Evolutionary conservation across 2,888 invertebrate genomes (phyloP).

Genomic region (Brassicogethes aeneus): DNA sequence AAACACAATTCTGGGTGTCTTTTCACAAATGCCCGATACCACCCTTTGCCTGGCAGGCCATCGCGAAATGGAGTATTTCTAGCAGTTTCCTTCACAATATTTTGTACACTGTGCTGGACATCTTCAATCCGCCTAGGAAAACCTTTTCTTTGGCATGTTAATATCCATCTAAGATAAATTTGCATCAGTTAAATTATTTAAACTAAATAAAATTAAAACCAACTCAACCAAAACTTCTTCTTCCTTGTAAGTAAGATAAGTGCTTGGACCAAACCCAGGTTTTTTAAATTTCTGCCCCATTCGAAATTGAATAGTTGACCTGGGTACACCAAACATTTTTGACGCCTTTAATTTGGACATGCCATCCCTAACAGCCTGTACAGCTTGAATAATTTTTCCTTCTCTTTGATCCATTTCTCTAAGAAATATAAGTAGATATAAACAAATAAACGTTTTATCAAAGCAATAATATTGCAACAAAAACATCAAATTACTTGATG

Average conservation of each 20-base stretch:
- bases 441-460: too few species aligned
- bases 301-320: constrained; percentile 7
- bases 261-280: neutral
- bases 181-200: too few species aligned
- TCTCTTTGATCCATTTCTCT: too few species aligned
- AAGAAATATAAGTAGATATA: too few species aligned
- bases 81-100: neutral
- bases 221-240: neutral
- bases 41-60: neutral
- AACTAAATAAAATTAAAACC: too few species aligned
- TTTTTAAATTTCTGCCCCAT: constrained; percentile 3
- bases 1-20: neutral
- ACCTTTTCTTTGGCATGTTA: neutral
- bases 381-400: constrained; percentile 4
- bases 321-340: constrained; percentile 6
- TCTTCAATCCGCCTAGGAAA: neutral
- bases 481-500: too few species aligned
- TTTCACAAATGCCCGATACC: constrained; percentile 3
- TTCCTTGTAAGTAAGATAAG: neutral
- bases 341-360: constrained; percentile 6
- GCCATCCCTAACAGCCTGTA: constrained; percentile 7
- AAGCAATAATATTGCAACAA: too few species aligned
- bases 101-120: neutral
- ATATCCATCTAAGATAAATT: neutral
- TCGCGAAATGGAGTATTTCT: constrained; percentile 3